Conservation (phyloP, 1,140 invertebrate genomes). For the Drosophila ananassae region DNA sequence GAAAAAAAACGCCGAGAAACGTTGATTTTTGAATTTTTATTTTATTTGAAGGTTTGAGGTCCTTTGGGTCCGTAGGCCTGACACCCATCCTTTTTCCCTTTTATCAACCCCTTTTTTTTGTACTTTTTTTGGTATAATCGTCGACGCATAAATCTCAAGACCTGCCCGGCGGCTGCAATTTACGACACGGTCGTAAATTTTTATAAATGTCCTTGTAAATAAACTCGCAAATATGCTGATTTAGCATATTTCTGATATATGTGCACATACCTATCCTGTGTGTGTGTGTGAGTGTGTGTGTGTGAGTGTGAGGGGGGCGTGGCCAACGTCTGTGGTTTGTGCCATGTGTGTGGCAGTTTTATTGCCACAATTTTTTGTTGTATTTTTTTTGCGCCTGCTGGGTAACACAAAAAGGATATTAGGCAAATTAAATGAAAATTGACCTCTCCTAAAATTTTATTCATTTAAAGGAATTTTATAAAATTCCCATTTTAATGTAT, state of each 20-base stretch:
- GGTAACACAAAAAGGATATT: neutral
- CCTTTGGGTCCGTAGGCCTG: constrained; percentile 17
- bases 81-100: neutral
- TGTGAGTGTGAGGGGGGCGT: constrained; percentile 54
- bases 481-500: too few relatives aligned
- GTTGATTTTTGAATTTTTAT: constrained; percentile 16
- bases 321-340: constrained; percentile 70
- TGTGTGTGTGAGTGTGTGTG: constrained; percentile 9
- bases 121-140: constrained; percentile 61
- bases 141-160: constrained; percentile 76
- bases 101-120: constrained; percentile 2
- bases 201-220: constrained; percentile 83
- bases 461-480: too few relatives aligned
- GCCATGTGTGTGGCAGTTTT: constrained; percentile 70
- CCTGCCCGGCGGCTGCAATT: constrained; percentile 79
- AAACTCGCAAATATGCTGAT: constrained; percentile 83
- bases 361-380: constrained; percentile 51
- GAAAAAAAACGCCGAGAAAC: constrained; percentile 42
- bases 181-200: constrained; percentile 78
- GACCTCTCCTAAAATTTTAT: neutral
- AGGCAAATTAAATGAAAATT: neutral
- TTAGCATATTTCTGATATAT: constrained; percentile 76
- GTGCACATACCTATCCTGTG: constrained; percentile 18
- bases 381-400: neutral
- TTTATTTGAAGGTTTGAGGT: neutral